Evolutionary conservation across 2,888 invertebrate species (phyloP).

Genomic region (Pemphredon lugubris): DNA sequence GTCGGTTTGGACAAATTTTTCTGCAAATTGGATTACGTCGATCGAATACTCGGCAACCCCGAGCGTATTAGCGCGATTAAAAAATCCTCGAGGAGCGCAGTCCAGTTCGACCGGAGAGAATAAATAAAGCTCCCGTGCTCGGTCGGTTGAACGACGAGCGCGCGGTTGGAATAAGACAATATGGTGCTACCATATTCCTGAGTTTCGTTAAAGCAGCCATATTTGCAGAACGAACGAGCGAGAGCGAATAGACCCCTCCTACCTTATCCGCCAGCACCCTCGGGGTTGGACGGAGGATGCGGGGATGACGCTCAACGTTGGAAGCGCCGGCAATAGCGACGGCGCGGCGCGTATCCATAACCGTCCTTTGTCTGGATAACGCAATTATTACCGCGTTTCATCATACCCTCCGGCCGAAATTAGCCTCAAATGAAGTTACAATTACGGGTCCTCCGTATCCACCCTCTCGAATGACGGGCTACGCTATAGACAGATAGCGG

Average conservation of each 20-base stretch:
- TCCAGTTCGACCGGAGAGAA: too few relatives aligned
- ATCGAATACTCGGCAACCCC: too few relatives aligned
- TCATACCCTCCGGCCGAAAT: conserved; percentile 80
- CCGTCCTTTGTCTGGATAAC: conserved; percentile 80
- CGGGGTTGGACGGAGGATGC: conserved; percentile 74
- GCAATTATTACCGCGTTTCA: conserved; percentile 81
- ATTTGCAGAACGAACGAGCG: conserved; percentile 71
- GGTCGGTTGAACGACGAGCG: too few relatives aligned
- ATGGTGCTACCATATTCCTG: conserved; percentile 64
- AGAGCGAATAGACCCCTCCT: conserved; percentile 59
- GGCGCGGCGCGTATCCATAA: conserved; percentile 80
- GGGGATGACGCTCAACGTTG: conserved; percentile 66
- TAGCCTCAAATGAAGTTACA: conserved; percentile 81
- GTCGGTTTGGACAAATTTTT: too few relatives aligned
- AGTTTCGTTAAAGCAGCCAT: conserved; percentile 79
- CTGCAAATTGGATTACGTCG: too few relatives aligned
- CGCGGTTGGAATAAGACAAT: conserved; percentile 63
- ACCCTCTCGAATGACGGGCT: conserved; percentile 42
- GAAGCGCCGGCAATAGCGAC: conserved; percentile 63
- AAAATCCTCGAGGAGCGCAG: too few relatives aligned
- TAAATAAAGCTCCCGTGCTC: too few relatives aligned
- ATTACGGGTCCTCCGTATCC: conserved; percentile 73
- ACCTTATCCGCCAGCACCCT: conserved; percentile 71
- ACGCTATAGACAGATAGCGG: conserved; percentile 4
- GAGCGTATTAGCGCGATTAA: too few relatives aligned